These are phyloP conservation scores for Hydropotes inermis DNA, from an alignment of 2,113 vertebrate genomes.

Conservation along the genomic window DNA sequence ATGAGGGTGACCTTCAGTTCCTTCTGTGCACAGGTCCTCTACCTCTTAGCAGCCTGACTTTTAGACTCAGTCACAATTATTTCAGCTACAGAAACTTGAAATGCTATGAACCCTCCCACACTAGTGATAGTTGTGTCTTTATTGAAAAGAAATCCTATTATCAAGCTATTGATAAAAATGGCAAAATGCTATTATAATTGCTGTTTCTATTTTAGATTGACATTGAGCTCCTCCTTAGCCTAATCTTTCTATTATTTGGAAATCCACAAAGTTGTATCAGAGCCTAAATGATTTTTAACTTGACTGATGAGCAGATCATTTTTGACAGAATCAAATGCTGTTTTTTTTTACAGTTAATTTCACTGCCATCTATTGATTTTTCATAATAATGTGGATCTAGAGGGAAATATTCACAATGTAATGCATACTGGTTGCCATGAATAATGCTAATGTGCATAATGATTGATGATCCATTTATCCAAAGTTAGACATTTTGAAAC, in stretches of 20 bases:
- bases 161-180: constrained; percentile 6
- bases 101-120: not conserved
- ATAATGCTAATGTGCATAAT: not conserved
- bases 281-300: not conserved
- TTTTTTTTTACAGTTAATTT: not conserved
- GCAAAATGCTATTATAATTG: not conserved
- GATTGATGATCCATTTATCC: constrained; percentile 27
- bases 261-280: not conserved
- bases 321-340: constrained; percentile 28
- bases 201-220: not conserved
- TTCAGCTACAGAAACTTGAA: not conserved
- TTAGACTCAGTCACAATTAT: not conserved
- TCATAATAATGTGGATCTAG: not conserved
- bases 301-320: constrained; percentile 42
- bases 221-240: not conserved
- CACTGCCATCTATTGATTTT: constrained; percentile 43
- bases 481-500: not conserved
- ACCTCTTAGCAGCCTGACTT: not conserved
- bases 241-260: constrained; percentile 9
- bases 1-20: rapidly evolving
- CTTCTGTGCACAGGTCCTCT: not conserved
- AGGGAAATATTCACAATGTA: constrained; percentile 9
- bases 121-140: not conserved
- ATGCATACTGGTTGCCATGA: not conserved
- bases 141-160: not conserved